These are phyloP conservation scores for Nothoprocta perdicaria DNA, from an alignment of 2,113 vertebrate genomes.

Conservation along the genomic window DNA sequence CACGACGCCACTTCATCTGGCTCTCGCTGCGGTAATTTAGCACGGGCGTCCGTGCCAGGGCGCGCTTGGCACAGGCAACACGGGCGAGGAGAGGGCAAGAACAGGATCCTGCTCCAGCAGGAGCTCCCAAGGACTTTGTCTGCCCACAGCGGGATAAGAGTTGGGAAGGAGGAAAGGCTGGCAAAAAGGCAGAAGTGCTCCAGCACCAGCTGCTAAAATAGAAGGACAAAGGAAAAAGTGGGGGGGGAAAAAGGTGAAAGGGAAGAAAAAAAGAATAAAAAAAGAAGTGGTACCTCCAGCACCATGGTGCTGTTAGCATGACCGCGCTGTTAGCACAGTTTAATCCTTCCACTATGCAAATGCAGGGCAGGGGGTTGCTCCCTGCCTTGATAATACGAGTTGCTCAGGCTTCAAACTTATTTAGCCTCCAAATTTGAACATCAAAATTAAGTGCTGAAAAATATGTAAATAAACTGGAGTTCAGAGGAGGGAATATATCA, in stretches of 20 bases:
- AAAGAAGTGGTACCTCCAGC: too few species aligned
- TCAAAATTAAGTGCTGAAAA: not conserved
- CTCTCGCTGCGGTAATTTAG: not conserved
- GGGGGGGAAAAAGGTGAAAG: too few species aligned
- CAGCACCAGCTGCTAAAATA: not conserved
- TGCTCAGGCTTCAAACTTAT: not conserved
- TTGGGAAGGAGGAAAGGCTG: not conserved
- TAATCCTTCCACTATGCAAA: not conserved
- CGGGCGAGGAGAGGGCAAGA: rapidly evolving
- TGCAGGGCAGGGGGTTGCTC: rapidly evolving
- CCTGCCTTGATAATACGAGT: rapidly evolving
- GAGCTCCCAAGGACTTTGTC: not conserved
- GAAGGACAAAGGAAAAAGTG: not conserved
- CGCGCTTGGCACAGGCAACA: not conserved
- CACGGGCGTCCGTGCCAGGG: not conserved
- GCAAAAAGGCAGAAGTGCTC: not conserved
- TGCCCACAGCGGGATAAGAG: not conserved
- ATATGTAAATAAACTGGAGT: not conserved
- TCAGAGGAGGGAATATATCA: not conserved
- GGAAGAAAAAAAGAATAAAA: not conserved
- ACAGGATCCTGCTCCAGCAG: not conserved
- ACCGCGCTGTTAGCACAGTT: not conserved
- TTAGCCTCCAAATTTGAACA: not conserved
- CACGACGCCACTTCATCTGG: not conserved
- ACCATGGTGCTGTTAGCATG: too few species aligned